Base-by-base conservation (phyloP, 2,888 invertebrate genomes). In the Petrolisthes cinctipes region DNA sequence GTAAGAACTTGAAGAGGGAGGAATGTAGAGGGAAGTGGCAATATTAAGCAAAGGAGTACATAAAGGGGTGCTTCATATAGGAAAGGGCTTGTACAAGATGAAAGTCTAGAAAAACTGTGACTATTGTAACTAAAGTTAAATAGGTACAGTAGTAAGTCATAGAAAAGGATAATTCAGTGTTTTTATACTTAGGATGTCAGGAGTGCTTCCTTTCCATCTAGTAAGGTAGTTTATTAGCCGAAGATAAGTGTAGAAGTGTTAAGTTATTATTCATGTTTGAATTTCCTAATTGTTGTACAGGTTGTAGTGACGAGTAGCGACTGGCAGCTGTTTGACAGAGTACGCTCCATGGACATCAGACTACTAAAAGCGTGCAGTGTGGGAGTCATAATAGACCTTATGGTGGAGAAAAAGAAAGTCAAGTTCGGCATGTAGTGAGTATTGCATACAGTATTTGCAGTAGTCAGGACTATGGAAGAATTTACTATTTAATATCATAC, bases 351-450 rank as follows among this genome's bases (percentile, higher is more conserved):
- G 78, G 96, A 97, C 92, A 96, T 96, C 84, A 94, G 95, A 91
- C 93, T 96, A 79, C 93, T 97, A 66, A 95, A 95, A 92, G 94
- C 94, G 37, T 94, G 96, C 61, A 95, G 95, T 91, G 95, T 96
- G 20, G 94, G 94, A 85, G 95, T 95, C 83, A 96, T 97, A 91
- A 94, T 96, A 90, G 96, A 97, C 93, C 94, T 97, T 85, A 97
- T 97, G 96, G 96, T 97, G 9, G 96, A 97, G 92, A 96, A 96
- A 92, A 95, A 96, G 92, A 96, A 96, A 93, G 95, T 96, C 73
- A 97, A 96, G 93, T 96, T 95, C 93, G 95, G 95, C 89, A 93
- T 96, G 93, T 95, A 96, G 96, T 96, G 94, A 95, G 95, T 94
- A 85, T 76, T 20, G 14, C 73, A n/a, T n/a, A 11, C 61, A 6